A percentile compares a stretch with the other conserved stretches of the same genome.
phyloP scores from a whole-genome alignment of 2,888 invertebrate species.

The Lasioglossum vierecki region DNA sequence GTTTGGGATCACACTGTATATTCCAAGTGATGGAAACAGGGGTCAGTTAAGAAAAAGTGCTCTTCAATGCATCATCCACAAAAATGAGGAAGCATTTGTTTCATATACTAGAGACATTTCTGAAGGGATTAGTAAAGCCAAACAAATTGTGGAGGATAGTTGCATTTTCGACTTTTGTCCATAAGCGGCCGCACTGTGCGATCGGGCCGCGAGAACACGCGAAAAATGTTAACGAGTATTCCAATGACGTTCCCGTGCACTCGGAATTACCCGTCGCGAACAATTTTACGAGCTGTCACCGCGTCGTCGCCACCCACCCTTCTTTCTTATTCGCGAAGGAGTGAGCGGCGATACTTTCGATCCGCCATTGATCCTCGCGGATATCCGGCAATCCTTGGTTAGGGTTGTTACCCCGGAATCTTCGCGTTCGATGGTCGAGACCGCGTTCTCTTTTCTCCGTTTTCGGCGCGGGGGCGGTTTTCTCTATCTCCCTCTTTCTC shows the following conservation, averaged over 20 bases:
- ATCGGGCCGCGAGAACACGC: background rate
- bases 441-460: background rate
- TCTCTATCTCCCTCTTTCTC: background rate
- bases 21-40: too few relatives aligned
- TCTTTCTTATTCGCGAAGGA: background rate
- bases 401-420: background rate
- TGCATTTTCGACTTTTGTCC: too few relatives aligned
- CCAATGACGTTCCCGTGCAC: constrained; percentile 5
- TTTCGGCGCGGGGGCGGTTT: background rate
- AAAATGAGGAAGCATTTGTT: too few relatives aligned
- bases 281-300: constrained; percentile 31
- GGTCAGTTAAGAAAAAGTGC: too few relatives aligned
- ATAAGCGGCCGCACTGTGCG: too few relatives aligned
- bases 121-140: too few relatives aligned
- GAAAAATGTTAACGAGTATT: constrained; percentile 19
- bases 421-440: background rate
- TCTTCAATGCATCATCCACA: too few relatives aligned
- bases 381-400: background rate
- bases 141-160: too few relatives aligned
- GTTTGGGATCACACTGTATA: too few relatives aligned
- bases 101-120: too few relatives aligned
- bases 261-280: constrained; percentile 34
- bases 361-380: background rate
- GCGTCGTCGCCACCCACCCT: background rate
- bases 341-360: background rate